Evolutionary conservation across 2,797 vertebrate genomes (phyloP).

Genomic region (Halcyon badia): DNA sequence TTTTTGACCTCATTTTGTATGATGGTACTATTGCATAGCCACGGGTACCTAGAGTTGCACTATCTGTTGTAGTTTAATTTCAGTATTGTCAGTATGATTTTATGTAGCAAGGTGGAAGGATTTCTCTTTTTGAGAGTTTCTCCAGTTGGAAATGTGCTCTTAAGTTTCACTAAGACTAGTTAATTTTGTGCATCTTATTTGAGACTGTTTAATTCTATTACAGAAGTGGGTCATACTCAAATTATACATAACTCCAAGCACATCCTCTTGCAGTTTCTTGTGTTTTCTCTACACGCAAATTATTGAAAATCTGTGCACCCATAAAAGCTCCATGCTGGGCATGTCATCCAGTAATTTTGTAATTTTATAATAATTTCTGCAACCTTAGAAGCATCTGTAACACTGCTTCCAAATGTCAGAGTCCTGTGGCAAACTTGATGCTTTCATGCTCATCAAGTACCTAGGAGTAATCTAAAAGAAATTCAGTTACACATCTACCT

Average conservation of each 20-base stretch:
- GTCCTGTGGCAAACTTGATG: not conserved
- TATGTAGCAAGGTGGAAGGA: not conserved
- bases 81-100: not conserved
- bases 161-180: not conserved
- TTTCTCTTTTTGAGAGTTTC: not conserved
- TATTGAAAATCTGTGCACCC: not conserved
- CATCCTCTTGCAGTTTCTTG: conserved; percentile 23
- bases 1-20: conserved; percentile 15
- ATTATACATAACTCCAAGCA: conserved; percentile 38
- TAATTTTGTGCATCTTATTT: conserved; percentile 7
- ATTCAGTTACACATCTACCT: not conserved
- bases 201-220: conserved; percentile 17
- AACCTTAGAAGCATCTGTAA: not conserved
- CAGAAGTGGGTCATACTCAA: conserved; percentile 48
- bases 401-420: not conserved
- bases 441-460: not conserved
- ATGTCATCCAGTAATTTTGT: not conserved
- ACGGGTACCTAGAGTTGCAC: not conserved
- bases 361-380: not conserved
- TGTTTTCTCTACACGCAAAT: conserved; percentile 14
- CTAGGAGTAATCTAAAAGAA: not conserved
- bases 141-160: not conserved
- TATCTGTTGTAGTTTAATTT: not conserved
- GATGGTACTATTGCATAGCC: not conserved
- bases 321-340: not conserved